phyloP scores from a whole-genome alignment of 2,888 invertebrate genomes.

The Pandemis cinnamomeana region DNA sequence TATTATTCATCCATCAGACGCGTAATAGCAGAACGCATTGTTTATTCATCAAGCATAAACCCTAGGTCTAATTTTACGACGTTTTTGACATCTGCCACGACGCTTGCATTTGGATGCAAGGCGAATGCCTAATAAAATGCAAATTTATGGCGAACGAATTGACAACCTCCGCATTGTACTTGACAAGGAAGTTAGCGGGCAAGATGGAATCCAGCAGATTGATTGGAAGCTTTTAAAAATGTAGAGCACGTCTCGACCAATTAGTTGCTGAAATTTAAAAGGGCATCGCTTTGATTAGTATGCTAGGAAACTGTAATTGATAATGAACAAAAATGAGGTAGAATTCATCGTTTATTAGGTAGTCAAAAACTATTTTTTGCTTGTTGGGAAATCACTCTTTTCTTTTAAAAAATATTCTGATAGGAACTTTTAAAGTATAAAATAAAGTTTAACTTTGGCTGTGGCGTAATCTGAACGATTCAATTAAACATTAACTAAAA shows the following conservation, averaged over 20 bases:
- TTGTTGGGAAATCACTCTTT: not conserved
- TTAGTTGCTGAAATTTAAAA: constrained; percentile 12
- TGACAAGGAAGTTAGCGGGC: constrained; percentile 19
- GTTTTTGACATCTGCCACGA: not conserved
- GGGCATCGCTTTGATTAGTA: not conserved
- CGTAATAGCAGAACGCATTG: not conserved
- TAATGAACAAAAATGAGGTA: not conserved
- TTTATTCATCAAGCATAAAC: not conserved
- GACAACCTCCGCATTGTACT: constrained; percentile 19
- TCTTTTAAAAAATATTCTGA: not conserved
- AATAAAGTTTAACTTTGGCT: not conserved
- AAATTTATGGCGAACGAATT: constrained; percentile 32
- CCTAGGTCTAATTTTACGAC: constrained; percentile 2
- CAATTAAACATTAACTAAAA: not conserved
- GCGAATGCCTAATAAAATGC: constrained; percentile 20
- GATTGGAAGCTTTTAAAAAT: constrained; percentile 13
- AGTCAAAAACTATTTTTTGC: not conserved
- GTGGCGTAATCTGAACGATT: not conserved
- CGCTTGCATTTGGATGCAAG: constrained; percentile 10
- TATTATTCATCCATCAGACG: not conserved
- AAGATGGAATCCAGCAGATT: not conserved
- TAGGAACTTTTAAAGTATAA: not conserved
- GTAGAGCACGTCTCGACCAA: constrained; percentile 6
- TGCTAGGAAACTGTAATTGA: not conserved
- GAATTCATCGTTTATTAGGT: not conserved